Conservation (phyloP, 2,888 invertebrate genomes). For the Drosophila diplacantha region DNA sequence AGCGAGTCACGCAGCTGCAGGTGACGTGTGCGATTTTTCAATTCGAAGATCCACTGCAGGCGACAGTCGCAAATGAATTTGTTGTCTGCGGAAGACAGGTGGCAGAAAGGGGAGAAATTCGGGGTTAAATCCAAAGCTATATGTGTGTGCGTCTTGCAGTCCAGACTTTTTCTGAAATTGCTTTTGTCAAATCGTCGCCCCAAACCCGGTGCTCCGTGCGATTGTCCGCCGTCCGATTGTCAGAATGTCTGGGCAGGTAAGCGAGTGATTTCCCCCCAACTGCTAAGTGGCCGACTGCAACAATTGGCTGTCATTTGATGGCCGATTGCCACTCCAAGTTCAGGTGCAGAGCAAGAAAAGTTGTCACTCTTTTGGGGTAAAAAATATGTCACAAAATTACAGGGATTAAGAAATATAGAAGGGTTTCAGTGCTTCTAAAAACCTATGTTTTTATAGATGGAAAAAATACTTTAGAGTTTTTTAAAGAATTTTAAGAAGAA, state of each 20-base stretch:
- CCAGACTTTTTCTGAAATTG: constrained; percentile 51
- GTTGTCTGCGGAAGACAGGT: constrained; percentile 83
- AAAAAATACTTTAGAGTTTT: neutral
- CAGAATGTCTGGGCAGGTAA: constrained; percentile 37
- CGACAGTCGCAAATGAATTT: constrained; percentile 90
- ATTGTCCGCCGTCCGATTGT: constrained; percentile 5
- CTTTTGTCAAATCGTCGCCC: constrained; percentile 59
- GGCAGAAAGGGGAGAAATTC: constrained; percentile 16
- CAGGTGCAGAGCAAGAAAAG: constrained; percentile 1
- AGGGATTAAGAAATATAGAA: neutral
- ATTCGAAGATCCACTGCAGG: constrained; percentile 86
- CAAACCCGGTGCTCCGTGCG: constrained; percentile 5
- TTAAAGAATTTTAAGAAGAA: neutral
- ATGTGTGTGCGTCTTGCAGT: constrained; percentile 5
- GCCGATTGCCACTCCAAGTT: constrained; percentile 31
- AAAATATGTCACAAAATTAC: too few relatives aligned
- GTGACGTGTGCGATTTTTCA: constrained; percentile 85
- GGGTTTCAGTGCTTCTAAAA: neutral
- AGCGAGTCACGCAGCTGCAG: constrained; percentile 83
- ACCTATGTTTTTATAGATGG: neutral
- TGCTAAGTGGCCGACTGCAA: constrained; percentile 67
- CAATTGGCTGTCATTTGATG: constrained; percentile 68
- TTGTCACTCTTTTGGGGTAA: fast-evolving
- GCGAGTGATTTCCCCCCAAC: constrained; percentile 36
- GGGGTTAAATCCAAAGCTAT: constrained; percentile 24